phyloP scores from a whole-genome alignment of 1,140 invertebrate species.

The Diabrotica virgifera region DNA sequence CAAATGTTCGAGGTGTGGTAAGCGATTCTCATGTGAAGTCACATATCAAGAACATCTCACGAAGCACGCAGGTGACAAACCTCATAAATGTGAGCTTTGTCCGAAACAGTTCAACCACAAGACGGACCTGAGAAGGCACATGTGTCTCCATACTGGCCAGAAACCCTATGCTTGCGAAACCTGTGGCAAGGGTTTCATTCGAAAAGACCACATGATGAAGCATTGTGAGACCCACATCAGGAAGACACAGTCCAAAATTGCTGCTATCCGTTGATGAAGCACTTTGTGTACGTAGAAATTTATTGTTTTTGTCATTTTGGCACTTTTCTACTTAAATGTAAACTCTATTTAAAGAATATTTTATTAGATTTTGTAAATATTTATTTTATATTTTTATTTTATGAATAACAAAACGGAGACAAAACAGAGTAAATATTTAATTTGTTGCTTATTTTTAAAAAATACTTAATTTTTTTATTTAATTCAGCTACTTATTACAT shows the following conservation, averaged over 20 bases:
- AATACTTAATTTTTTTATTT: no score
- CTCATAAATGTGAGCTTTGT: constrained; percentile 83
- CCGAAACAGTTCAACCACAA: constrained; percentile 90
- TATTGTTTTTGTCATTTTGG: constrained; percentile 21
- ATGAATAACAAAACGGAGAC: constrained; percentile 21
- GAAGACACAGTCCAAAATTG: constrained; percentile 32
- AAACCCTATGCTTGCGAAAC: constrained; percentile 78
- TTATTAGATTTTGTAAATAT: constrained; percentile 33
- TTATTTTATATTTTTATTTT: constrained; percentile 24
- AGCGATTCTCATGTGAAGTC: constrained; percentile 69
- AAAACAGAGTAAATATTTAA: constrained; percentile 13
- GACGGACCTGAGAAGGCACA: constrained; percentile 84
- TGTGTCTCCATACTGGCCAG: constrained; percentile 78
- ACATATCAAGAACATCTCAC: constrained; percentile 67
- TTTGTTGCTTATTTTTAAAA: background rate
- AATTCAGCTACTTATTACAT: no score
- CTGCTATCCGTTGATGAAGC: constrained; percentile 21
- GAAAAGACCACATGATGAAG: constrained; percentile 94
- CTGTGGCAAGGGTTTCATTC: constrained; percentile 86
- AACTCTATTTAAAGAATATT: constrained; percentile 25
- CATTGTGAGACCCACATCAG: constrained; percentile 81
- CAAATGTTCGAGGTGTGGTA: constrained; percentile 81
- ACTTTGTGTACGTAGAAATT: constrained; percentile 7
- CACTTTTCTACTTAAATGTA: constrained; percentile 31
- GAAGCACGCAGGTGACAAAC: constrained; percentile 81